A percentile compares a stretch with the other conserved stretches of the same genome.
Evolutionary conservation across 2,113 vertebrate genomes (phyloP).

Genomic region (Ardeotis arabs): DNA sequence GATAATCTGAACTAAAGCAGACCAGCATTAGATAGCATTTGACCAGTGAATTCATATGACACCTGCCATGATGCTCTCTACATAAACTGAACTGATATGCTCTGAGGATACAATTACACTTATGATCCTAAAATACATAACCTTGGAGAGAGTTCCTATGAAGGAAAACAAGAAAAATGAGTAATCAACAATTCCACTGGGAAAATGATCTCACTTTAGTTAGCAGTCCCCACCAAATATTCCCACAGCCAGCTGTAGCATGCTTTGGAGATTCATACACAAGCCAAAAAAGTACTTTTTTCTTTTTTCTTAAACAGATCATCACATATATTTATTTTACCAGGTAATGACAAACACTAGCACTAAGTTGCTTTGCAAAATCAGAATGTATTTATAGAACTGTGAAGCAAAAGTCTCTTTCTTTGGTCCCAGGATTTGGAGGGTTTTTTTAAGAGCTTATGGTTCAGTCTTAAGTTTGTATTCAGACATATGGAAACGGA

Average conservation of each 20-base stretch:
- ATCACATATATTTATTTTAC: background rate
- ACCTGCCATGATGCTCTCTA: constrained; percentile 63
- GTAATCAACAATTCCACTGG: constrained; percentile 9
- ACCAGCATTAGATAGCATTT: constrained; percentile 64
- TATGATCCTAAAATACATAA: constrained; percentile 72
- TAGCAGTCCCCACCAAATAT: background rate
- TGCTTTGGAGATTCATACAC: background rate
- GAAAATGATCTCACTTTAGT: background rate
- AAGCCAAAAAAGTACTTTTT: background rate
- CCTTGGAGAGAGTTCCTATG: constrained; percentile 56
- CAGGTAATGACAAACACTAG: background rate
- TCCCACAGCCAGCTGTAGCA: background rate
- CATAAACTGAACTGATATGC: constrained; percentile 73
- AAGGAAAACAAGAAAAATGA: constrained; percentile 33
- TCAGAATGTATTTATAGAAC: background rate
- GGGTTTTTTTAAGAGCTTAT: background rate
- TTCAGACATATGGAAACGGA: background rate
- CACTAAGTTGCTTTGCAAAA: background rate
- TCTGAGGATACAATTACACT: constrained; percentile 74
- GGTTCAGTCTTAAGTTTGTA: background rate
- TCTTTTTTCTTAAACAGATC: background rate
- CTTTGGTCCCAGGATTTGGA: background rate
- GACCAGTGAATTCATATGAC: constrained; percentile 77
- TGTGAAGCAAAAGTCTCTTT: background rate
- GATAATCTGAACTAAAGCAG: constrained; percentile 63